phyloP scores from a whole-genome alignment of 2,888 invertebrate species.

The Sialis lutaria region DNA sequence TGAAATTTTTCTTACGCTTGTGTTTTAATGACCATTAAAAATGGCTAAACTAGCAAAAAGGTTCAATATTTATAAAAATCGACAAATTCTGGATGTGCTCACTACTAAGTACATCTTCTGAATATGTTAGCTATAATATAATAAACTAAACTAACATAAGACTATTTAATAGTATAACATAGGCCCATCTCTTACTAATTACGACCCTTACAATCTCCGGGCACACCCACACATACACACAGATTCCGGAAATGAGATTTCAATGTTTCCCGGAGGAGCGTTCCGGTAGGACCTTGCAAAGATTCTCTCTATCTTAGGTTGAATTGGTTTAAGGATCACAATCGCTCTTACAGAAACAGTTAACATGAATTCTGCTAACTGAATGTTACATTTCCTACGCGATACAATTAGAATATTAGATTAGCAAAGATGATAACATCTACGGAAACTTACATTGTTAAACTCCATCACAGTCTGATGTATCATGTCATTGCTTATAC shows the following conservation, averaged over 20 bases:
- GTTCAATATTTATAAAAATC: too few relatives aligned
- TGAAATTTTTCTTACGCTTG: too few relatives aligned
- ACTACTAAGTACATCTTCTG: too few relatives aligned
- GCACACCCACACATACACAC: not conserved
- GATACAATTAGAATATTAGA: slow-evolving; percentile 33
- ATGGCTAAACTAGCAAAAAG: too few relatives aligned
- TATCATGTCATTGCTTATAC: too few relatives aligned
- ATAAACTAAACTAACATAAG: too few relatives aligned
- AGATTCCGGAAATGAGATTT: slow-evolving; percentile 26
- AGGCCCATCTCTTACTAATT: not conserved
- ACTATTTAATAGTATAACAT: too few relatives aligned
- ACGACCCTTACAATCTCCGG: not conserved
- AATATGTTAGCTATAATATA: too few relatives aligned
- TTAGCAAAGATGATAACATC: slow-evolving; percentile 17
- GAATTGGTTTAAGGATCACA: slow-evolving; percentile 13
- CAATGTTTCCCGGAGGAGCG: slow-evolving; percentile 28
- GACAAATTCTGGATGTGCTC: too few relatives aligned
- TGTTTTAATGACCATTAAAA: too few relatives aligned
- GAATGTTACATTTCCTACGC: slow-evolving; percentile 26
- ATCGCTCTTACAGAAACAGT: slow-evolving; percentile 19
- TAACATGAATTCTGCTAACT: slow-evolving; percentile 28
- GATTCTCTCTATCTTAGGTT: not conserved
- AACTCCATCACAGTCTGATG: too few relatives aligned
- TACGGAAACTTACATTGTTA: not conserved
- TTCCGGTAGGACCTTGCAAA: slow-evolving; percentile 14